Evolutionary conservation across 2,888 invertebrate species (phyloP).

Genomic region (Eucriotettix oculatus): DNA sequence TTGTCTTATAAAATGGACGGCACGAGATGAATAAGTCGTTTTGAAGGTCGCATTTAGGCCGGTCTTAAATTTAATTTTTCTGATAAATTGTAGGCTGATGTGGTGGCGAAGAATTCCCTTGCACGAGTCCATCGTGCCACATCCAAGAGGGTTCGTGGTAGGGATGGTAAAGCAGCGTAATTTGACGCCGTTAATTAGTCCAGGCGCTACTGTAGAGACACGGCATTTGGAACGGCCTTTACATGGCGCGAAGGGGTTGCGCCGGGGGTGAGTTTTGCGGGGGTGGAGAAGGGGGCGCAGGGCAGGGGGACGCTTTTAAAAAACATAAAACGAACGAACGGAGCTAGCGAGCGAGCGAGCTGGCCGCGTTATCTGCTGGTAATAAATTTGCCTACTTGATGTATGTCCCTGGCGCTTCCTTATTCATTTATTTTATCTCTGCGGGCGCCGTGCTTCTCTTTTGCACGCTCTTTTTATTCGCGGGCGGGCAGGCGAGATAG

Average conservation of each 20-base stretch:
- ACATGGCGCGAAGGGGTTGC: neutral
- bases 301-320: constrained; percentile 6
- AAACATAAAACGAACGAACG: constrained; percentile 7
- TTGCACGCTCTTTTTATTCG: neutral
- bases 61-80: no score
- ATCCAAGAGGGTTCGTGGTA: no score
- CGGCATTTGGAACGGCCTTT: neutral
- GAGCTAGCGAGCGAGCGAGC: neutral
- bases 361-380: constrained; percentile 15
- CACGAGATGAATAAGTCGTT: no score
- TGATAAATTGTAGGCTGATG: no score
- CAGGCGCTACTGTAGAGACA: no score
- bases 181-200: no score
- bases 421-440: constrained; percentile 12
- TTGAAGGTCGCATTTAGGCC: no score
- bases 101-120: no score
- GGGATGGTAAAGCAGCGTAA: no score
- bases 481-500: neutral
- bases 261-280: neutral
- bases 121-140: no score
- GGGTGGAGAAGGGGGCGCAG: neutral
- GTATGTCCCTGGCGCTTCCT: constrained; percentile 15
- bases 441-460: neutral
- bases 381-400: constrained; percentile 19
- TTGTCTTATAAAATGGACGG: no score